Base-by-base conservation (phyloP, 2,797 vertebrate genomes). In the Enteromius afrohamiltoni region DNA sequence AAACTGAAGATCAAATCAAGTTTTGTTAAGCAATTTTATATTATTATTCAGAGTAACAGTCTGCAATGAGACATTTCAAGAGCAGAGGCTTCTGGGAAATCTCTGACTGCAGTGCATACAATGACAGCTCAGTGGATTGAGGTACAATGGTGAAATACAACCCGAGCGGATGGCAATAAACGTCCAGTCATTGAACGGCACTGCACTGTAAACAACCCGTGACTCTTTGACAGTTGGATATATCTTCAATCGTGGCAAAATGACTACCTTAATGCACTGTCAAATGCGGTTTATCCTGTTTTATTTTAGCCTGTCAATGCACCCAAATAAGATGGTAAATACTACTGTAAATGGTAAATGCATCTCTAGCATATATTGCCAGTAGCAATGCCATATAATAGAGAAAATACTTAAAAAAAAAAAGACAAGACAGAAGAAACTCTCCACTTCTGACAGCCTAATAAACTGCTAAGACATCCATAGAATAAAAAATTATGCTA, bases 111-210 rank as follows among this genome's bases (percentile, higher is more conserved):
- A 83, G 9, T 77, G 86, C 83, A 79, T 76, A 87, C 85, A 75
- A 79, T 88, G 87, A 87, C 87, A 89, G 88, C 90, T 88, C 85
- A 16, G 69, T 87, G 87, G 89, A 92, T 88, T 93, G 91, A 93
- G 90, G 91, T 88, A 84, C 87, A 89, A 89, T 85, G 85, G 86
- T 94, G 93, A 95, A 93, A 94, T 94, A 94, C 90, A 88, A 89
- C 92, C 80, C 60, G 81, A 89, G 82, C 85, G 91, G 90, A 92
- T 91, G 90, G 92, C 92, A 90, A 93, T 94, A 93, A 94, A 93
- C 85, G 86, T 85, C 88, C 85, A 89, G 91, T 92, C 90, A 89
- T 89, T 90, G 90, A 89, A 89, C 91, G 89, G 89, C 90, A 90
- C 88, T 89, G 89, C 89, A 91, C 91, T 88, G 92, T 93, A 94